Evolutionary conservation across 2,113 vertebrate species (phyloP).

Genomic region (Platysternon megacephalum): DNA sequence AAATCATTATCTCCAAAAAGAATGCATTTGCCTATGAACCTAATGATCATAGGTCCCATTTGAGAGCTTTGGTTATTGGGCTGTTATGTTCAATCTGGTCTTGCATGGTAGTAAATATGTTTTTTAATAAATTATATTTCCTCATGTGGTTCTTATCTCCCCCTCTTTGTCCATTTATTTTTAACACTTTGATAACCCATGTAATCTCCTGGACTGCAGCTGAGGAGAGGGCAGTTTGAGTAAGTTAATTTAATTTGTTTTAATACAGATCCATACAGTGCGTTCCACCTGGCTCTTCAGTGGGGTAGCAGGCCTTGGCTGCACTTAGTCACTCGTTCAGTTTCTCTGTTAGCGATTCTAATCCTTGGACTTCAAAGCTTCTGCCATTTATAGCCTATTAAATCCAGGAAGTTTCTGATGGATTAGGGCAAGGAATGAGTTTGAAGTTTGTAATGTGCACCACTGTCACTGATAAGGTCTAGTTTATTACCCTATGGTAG

Average conservation of each 20-base stretch:
- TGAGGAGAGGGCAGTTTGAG: conserved; percentile 68
- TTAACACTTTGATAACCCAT: conserved; percentile 48
- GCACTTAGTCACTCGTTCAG: conserved; percentile 72
- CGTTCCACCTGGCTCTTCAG: conserved; percentile 73
- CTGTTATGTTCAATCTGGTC: background rate
- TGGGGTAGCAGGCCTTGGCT: conserved; percentile 23
- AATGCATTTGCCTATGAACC: background rate
- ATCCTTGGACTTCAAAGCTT: conserved; percentile 83
- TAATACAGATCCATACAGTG: conserved; percentile 73
- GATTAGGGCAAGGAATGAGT: conserved; percentile 85
- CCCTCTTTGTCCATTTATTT: background rate
- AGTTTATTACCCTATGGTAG: conserved; percentile 81
- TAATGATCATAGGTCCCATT: background rate
- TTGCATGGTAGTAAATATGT: background rate
- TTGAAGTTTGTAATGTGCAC: conserved; percentile 85
- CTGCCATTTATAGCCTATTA: conserved; percentile 89
- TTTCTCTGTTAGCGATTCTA: conserved; percentile 78
- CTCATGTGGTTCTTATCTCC: background rate
- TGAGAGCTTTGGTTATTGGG: background rate
- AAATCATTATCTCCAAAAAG: background rate
- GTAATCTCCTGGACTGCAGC: conserved; percentile 61
- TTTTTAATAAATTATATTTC: conserved; percentile 31
- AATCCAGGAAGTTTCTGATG: conserved; percentile 88
- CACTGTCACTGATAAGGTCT: conserved; percentile 83
- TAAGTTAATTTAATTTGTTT: conserved; percentile 80